A percentile compares a stretch with the other conserved stretches of the same genome.
Evolutionary conservation across 2,113 vertebrate species (phyloP).

Genomic region (Paraplagusia blochii): DNA sequence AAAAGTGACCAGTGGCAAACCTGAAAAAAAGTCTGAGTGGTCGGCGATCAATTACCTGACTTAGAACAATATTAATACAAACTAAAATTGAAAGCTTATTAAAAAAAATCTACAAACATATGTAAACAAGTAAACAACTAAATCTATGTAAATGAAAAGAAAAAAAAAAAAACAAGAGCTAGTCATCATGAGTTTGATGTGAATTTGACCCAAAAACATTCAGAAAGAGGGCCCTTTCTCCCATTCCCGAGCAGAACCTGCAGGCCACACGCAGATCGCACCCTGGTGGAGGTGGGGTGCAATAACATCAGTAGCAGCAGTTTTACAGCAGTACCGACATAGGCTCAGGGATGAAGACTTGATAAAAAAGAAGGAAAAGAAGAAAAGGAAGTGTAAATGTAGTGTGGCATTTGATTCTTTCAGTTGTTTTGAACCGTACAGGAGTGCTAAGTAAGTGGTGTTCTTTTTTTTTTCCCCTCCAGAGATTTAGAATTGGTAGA

Average conservation of each 20-base stretch:
- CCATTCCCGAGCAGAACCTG: constrained; percentile 21
- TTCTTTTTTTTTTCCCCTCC: background rate
- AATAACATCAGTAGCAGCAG: constrained; percentile 47
- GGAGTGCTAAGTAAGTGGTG: constrained; percentile 51
- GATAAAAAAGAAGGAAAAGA: background rate
- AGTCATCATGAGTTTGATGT: constrained; percentile 32
- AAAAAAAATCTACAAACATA: constrained; percentile 25
- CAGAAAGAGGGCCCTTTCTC: constrained; percentile 28
- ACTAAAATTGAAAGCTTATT: constrained; percentile 26
- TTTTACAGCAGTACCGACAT: constrained; percentile 44
- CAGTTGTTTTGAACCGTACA: constrained; percentile 36
- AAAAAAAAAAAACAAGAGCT: constrained; percentile 34
- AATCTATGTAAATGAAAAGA: constrained; percentile 5
- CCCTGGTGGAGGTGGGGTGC: constrained; percentile 4
- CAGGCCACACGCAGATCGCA: constrained; percentile 16
- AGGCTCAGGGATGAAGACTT: constrained; percentile 32
- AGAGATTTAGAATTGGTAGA: constrained; percentile 49
- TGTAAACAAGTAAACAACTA: constrained; percentile 53
- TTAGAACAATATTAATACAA: constrained; percentile 12
- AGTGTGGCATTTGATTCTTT: constrained; percentile 32
- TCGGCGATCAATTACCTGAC: background rate
- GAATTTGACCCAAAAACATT: constrained; percentile 26
- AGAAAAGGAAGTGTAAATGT: constrained; percentile 8
- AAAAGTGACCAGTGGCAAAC: constrained; percentile 8
- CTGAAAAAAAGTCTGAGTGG: constrained; percentile 12